Base-by-base conservation (phyloP, 2,113 vertebrate genomes). In the Lanius ludovicianus region DNA sequence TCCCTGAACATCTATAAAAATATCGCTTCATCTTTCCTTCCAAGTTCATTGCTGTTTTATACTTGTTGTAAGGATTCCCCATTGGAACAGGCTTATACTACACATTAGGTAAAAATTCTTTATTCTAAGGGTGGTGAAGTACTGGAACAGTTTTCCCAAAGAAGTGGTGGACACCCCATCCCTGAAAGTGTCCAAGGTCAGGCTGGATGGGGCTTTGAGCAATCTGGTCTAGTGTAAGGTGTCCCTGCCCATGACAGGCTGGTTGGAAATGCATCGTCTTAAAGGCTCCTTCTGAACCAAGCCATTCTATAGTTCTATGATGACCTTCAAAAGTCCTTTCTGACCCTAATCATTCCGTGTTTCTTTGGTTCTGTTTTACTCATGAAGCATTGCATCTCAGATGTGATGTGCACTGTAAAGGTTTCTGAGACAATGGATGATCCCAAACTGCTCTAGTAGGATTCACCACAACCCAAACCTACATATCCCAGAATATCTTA, bases 231-330 rank as follows among this genome's bases (percentile, higher is more conserved):
- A 37, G 15, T 20, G 18, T 13, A 50, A 28, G 30, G 8, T 13
- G 12, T 11, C 10, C 23, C 15, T 5, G 6, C 8, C 22, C 15
- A 37, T 7, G 31, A 18, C 37, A 50, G 5, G 10, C 0, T 1
- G 7, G 10, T 50, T 73, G 15, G 37, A 73, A 65, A 12, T 33
- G 33, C 10, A 57, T 57, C 5, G 44, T 31, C 18, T 44, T 37
- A 27, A 89, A 74, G 2, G 10, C 28, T 59, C 19, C 19, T 65
- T 65, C 27, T 52, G 44, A 65, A 27, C 15, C 35, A 81, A 57
- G 27, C 6, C 4, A 50, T 44, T 50, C 19, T 33, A 11, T 37
- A 7, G 10, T 65, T 37, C 31, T 57, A 3, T 15, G 13, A 49
- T 41, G 37, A 71, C 21, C 13, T 52, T n/a, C 15, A 42, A 24